Conservation (phyloP, 2,888 invertebrate genomes). For the Spilosoma lubricipeda region DNA sequence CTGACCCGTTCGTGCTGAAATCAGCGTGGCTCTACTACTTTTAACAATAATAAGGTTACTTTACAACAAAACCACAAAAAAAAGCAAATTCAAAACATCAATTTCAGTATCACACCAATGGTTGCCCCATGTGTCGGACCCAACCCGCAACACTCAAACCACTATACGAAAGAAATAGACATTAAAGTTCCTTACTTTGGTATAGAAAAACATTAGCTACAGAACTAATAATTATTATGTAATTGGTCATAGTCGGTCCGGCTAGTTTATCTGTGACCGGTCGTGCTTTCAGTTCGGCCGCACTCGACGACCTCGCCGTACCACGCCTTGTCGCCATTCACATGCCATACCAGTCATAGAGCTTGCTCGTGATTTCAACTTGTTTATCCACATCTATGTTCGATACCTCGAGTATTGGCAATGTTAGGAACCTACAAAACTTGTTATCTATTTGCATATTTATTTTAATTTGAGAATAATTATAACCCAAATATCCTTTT, state of each 20-base stretch:
- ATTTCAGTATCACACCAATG: too few species aligned
- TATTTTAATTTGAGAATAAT: not conserved
- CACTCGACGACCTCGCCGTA: slow-evolving; percentile 73
- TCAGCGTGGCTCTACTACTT: too few species aligned
- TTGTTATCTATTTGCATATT: slow-evolving; percentile 43
- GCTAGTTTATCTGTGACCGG: slow-evolving; percentile 45
- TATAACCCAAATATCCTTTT: slow-evolving; percentile 20
- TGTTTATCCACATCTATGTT: slow-evolving; percentile 61
- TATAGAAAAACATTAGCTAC: not conserved
- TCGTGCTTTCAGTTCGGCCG: slow-evolving; percentile 75
- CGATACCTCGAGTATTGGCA: slow-evolving; percentile 31
- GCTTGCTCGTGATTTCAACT: slow-evolving; percentile 74
- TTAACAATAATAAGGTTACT: too few species aligned
- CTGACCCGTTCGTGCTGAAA: too few species aligned
- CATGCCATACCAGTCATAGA: slow-evolving; percentile 71
- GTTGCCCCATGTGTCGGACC: too few species aligned
- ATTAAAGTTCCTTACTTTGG: not conserved
- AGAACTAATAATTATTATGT: slow-evolving; percentile 11
- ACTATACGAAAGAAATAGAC: too few species aligned
- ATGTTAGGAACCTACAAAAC: slow-evolving; percentile 40
- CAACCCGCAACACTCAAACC: too few species aligned
- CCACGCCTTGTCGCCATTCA: slow-evolving; percentile 74
- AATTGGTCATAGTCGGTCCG: slow-evolving; percentile 18
- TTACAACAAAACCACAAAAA: too few species aligned
- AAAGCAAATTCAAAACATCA: too few species aligned